These are phyloP conservation scores for Xenops minutus DNA, from an alignment of 2,797 vertebrate genomes.

Conservation along the genomic window DNA sequence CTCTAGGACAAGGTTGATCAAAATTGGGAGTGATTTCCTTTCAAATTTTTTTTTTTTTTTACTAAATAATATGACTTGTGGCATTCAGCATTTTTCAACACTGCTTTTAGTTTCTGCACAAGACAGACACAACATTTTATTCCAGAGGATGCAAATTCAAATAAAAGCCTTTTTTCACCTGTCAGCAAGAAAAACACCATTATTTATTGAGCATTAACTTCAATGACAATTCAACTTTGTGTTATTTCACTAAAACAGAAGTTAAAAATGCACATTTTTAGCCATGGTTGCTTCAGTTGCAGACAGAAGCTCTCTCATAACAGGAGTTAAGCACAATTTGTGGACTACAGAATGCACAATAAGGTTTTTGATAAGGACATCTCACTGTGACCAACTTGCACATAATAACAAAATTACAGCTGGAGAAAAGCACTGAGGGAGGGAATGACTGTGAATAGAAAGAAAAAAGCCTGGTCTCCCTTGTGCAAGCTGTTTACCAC, in stretches of 20 bases:
- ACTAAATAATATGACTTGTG: constrained; percentile 3
- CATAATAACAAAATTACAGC: background rate
- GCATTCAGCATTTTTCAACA: background rate
- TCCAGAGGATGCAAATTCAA: background rate
- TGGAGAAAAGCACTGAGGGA: background rate
- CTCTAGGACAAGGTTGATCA: background rate
- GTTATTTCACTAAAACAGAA: background rate
- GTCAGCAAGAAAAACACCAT: background rate
- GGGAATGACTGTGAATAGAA: background rate
- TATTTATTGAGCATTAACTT: background rate
- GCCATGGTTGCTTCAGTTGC: background rate
- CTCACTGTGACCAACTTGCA: background rate
- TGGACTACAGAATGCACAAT: background rate
- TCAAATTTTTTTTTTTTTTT: background rate
- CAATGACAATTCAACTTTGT: background rate
- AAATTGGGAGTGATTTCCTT: background rate
- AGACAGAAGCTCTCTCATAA: background rate
- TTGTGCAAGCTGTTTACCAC: background rate
- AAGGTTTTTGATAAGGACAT: background rate
- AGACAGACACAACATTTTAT: background rate
- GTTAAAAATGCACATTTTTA: background rate
- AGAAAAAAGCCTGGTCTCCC: background rate
- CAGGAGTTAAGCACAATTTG: background rate
- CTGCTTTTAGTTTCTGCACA: background rate
- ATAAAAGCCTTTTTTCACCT: background rate